A percentile compares a stretch with the other conserved stretches of the same genome.
Evolutionary conservation across 2,888 invertebrate species (phyloP).

Genomic region (Encarsia formosa): DNA sequence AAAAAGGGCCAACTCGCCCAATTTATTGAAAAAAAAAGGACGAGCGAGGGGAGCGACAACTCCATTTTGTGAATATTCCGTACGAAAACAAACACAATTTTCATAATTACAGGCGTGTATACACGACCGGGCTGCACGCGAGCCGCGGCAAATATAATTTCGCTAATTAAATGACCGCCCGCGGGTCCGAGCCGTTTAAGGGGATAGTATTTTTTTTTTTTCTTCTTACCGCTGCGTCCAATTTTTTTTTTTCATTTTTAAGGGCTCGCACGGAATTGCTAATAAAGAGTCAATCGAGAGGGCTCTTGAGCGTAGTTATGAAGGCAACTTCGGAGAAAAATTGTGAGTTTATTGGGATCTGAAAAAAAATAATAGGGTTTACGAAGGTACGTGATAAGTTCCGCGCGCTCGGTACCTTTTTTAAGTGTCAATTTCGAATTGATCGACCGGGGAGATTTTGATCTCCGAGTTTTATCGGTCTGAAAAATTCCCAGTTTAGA

Average conservation of each 20-base stretch:
- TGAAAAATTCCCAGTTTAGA: no score
- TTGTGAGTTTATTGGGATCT: no score
- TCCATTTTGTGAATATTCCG: constrained; percentile 4
- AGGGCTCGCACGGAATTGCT: background rate
- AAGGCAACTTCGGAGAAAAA: no score
- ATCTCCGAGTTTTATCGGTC: no score
- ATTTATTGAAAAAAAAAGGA: constrained; percentile 22
- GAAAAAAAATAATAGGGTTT: no score
- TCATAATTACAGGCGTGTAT: constrained; percentile 36
- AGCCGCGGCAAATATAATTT: constrained; percentile 33
- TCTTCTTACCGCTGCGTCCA: background rate
- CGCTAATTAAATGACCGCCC: constrained; percentile 32
- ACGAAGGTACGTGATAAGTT: no score
- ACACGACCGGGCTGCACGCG: constrained; percentile 5
- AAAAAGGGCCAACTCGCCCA: constrained; percentile 5
- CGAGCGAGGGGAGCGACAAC: constrained; percentile 10
- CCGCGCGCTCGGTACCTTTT: no score
- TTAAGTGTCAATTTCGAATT: no score
- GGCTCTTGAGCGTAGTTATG: background rate
- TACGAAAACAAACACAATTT: constrained; percentile 37
- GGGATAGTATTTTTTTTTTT: no score
- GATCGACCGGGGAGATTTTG: no score
- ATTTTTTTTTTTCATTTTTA: background rate
- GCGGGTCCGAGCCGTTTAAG: no score
- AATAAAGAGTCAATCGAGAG: background rate